A percentile compares a stretch with the other conserved stretches of the same genome.
Evolutionary conservation across 2,797 vertebrate genomes (phyloP).

Genomic region (Trachurus trachurus): DNA sequence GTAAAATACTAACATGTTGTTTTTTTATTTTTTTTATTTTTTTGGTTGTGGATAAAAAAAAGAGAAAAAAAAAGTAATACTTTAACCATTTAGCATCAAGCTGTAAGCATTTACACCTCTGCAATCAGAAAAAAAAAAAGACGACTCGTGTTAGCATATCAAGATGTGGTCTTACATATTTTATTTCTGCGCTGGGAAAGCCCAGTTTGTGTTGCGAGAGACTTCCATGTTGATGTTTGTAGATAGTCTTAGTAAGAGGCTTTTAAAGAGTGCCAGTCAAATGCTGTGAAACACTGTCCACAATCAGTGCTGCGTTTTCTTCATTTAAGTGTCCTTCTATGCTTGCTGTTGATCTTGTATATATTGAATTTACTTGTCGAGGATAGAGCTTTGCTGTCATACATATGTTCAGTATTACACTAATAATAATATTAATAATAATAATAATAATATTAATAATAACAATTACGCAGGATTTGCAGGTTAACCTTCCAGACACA

Average conservation of each 20-base stretch:
- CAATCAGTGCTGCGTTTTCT: conserved; percentile 83
- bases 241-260: conserved; percentile 84
- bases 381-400: conserved; percentile 71
- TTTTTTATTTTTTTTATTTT: conserved; percentile 62
- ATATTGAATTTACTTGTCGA: conserved; percentile 83
- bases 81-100: conserved; percentile 80
- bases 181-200: conserved; percentile 70
- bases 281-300: conserved; percentile 83
- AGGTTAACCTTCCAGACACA: conserved; percentile 71
- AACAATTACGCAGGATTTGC: conserved; percentile 77
- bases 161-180: conserved; percentile 79
- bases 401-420: conserved; percentile 74
- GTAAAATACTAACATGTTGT: conserved; percentile 88
- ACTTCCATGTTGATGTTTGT: conserved; percentile 82
- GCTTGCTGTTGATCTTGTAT: conserved; percentile 87
- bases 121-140: conserved; percentile 51
- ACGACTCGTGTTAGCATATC: conserved; percentile 72
- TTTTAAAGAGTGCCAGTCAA: conserved; percentile 80
- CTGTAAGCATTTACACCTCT: conserved; percentile 65
- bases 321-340: conserved; percentile 89
- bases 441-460: conserved; percentile 10
- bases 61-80: conserved; percentile 61
- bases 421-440: conserved; percentile 56
- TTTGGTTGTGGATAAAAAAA: conserved; percentile 78
- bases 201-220: conserved; percentile 66